These are phyloP conservation scores for Pseudomyrmex sp. DNA, from an alignment of 1,140 invertebrate species.

Conservation along the genomic window DNA sequence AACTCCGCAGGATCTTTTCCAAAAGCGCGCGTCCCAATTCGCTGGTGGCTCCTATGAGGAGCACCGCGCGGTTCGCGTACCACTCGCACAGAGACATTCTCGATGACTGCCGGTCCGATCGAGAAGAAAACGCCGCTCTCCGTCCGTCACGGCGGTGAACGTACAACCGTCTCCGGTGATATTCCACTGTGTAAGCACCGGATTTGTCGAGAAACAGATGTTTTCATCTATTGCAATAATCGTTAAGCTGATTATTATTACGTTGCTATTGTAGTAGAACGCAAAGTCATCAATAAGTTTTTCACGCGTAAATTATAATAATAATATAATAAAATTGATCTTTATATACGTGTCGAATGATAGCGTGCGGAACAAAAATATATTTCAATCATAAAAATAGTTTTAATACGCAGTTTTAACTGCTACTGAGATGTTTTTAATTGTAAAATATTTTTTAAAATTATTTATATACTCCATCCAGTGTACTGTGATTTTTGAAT, in stretches of 20 bases:
- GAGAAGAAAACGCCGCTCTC: conserved; percentile 34
- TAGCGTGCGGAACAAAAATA: background rate
- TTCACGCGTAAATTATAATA: background rate
- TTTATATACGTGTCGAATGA: background rate
- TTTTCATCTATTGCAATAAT: background rate
- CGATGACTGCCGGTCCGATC: conserved; percentile 65
- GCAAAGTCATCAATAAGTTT: background rate
- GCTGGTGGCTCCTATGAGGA: conserved; percentile 78
- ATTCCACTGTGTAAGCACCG: background rate
- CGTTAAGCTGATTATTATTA: too few relatives aligned
- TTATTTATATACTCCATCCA: too few relatives aligned
- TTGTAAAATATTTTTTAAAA: too few relatives aligned
- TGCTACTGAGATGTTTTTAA: too few relatives aligned
- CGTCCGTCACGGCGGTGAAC: background rate
- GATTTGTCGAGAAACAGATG: background rate
- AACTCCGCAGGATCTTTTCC: conserved; percentile 76
- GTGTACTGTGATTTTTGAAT: too few relatives aligned
- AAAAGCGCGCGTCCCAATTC: conserved; percentile 75
- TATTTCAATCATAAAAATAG: too few relatives aligned
- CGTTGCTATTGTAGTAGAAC: background rate
- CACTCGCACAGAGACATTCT: conserved; percentile 79
- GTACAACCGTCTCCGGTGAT: background rate
- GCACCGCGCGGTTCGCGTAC: conserved; percentile 76
- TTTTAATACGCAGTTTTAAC: too few relatives aligned
- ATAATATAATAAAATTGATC: background rate